phyloP scores from a whole-genome alignment of 2,888 invertebrate genomes.

The Falcaria lacertinaria region DNA sequence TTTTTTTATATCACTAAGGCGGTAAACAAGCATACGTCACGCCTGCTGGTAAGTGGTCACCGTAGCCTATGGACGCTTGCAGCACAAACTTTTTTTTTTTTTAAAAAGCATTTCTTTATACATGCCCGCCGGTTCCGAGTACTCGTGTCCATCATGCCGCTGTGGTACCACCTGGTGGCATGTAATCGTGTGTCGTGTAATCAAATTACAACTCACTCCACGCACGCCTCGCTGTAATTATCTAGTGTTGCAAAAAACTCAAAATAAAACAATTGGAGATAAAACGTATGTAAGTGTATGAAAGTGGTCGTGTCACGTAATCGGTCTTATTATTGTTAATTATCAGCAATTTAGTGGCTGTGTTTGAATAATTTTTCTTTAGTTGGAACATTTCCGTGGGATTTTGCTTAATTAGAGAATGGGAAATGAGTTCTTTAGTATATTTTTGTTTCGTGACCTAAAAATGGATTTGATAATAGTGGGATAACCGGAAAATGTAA shows the following conservation, averaged over 20 bases:
- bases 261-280: not conserved
- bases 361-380: not conserved
- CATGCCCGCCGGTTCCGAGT: too few relatives aligned
- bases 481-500: too few relatives aligned
- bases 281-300: not conserved
- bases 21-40: too few relatives aligned
- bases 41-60: too few relatives aligned
- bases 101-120: too few relatives aligned
- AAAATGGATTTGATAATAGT: too few relatives aligned
- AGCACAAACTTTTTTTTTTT: too few relatives aligned
- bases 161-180: not conserved
- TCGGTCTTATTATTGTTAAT: not conserved
- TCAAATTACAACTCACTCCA: not conserved
- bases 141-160: too few relatives aligned
- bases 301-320: not conserved
- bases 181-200: not conserved
- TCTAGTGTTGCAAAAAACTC: not conserved
- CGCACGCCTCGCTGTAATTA: not conserved
- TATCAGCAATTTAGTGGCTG: not conserved
- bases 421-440: too few relatives aligned
- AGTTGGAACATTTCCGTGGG: not conserved
- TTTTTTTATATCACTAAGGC: too few relatives aligned
- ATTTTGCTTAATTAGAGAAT: not conserved
- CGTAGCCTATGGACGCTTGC: too few relatives aligned
- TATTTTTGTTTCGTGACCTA: too few relatives aligned